Base-by-base conservation (phyloP, 2,113 vertebrate species). In the Platycercus adscitus region DNA sequence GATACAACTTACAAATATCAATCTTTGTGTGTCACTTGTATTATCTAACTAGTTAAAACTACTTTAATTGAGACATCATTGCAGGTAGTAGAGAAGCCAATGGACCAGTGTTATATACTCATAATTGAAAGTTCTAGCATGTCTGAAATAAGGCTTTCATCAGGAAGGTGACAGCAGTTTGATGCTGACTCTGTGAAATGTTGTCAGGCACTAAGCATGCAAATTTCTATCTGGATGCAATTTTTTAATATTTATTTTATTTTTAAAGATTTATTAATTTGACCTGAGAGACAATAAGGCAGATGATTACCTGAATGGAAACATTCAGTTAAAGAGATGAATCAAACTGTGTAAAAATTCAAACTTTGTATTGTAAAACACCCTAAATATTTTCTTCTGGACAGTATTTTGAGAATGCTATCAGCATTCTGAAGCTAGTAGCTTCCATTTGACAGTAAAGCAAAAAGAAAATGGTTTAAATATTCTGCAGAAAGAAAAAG, bases 381-480 rank as follows among this genome's bases (percentile, higher is more conserved):
- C 25, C 9, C 31, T 58, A 63, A 65, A 24, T 86, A 43, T 89
- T 79, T 69, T 95, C 50, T 71, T 75, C n/a, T 52, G 79, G 88
- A 72, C n/a, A 24, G 63, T 95, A 31, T 18, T 55, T 55, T 31
- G 53, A 55, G 53, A 55, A 55, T 55, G 29, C 11, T 55, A 55
- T 11, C 29, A 31, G 53, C 53, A 20, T 13, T 82, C 86, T 75
- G 60, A 91, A 70, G 75, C 35, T 73, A 53, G 72, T 72, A 78
- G 55, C 29, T 86, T 94, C 17, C 44, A 60, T 69, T 65, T 91
- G 72, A 56, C 91, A 70, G n/a, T 93, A 43, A 95, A 93, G 56
- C 15, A 92, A 76, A 95, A 88, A 33, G 11, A 88, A 60, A 73
- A 29, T 35, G 31, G 47, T 91, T 88, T 97, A 76, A 78, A 53